Conservation (phyloP, 2,113 vertebrate genomes). For the Atractosteus spatula region DNA sequence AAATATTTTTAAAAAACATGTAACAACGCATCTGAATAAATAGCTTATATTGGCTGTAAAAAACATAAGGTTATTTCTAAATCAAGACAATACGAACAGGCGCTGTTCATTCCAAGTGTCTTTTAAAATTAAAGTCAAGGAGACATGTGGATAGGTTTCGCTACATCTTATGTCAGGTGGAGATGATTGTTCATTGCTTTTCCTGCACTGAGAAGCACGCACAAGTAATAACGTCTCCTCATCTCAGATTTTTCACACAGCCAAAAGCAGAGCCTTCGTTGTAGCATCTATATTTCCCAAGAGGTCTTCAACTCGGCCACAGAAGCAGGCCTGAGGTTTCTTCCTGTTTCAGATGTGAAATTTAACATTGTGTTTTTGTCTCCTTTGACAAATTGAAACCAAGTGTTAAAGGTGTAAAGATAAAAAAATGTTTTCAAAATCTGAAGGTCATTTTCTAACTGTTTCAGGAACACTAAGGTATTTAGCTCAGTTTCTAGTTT, state of each 20-base stretch:
- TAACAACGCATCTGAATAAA: background rate
- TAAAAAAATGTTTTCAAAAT: background rate
- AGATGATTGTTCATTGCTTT: constrained; percentile 17
- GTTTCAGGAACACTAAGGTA: background rate
- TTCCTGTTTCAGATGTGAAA: background rate
- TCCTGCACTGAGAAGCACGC: constrained; percentile 15
- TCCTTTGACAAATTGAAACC: background rate
- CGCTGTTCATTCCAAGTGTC: constrained; percentile 16
- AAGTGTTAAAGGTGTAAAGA: background rate
- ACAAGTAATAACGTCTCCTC: constrained; percentile 17
- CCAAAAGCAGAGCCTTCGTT: constrained; percentile 4
- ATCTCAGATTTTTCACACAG: constrained; percentile 16
- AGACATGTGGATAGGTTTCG: constrained; percentile 12
- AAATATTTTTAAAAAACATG: background rate
- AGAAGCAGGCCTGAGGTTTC: too few species aligned
- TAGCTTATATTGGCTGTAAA: background rate
- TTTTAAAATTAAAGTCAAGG: constrained; percentile 19
- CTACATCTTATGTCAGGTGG: constrained; percentile 8
- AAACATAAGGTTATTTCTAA: background rate
- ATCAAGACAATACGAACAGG: constrained; percentile 15
- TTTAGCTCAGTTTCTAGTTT: background rate
- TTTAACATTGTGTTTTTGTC: background rate
- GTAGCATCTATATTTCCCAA: constrained; percentile 31
- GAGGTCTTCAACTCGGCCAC: constrained; percentile 7
- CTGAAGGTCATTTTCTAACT: background rate